Evolutionary conservation across 2,113 vertebrate genomes (phyloP), one percentile per base, ranked within the genome.

Genomic region (Condylura cristata): DNA sequence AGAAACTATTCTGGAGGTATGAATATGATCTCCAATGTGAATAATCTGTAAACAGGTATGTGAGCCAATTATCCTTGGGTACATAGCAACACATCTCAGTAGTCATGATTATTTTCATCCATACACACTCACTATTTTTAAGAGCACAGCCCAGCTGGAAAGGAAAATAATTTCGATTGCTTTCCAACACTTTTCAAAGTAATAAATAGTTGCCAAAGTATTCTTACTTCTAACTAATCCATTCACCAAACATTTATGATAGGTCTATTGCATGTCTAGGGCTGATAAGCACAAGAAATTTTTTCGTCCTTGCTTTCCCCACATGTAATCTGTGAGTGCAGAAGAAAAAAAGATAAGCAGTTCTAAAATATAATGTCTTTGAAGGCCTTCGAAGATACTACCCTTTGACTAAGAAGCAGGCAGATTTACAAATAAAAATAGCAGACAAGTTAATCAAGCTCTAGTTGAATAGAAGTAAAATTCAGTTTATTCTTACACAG

Each of bases 11-110:
- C 95, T 95, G 84, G 84, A 95, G 74, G 90, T 78, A 84, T 70
- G 96, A 96, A 95, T 87, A 71, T 95, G 91, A 96, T 97, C 96
- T 95, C 94, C 89, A 93, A 87, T 2, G 93, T 96, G 95, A 96
- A 94, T 96, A 96, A 96, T 96, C 94, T 70, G 96, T 97, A 96
- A 97, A 96, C 94, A 97, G 96, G 93, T 97, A 95, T 93, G 71
- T 39, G 92, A 97, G 97, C 96, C 97, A 97, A 96, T 94, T 96
- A 94, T 87, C 86, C 96, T 44, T 88, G 94, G 86, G 89, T 81
- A 83, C 96, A 93, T 85, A 93, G 93, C 86, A 97, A 90, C 92
- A 63, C 81, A 96, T 89, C 84, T 91, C 58, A 14, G 89, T 72
- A 96, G 84, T 95, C 96, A 95, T 28, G 91, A 96, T 96, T 95